Evolutionary conservation across 2,888 invertebrate genomes (phyloP).

Genomic region (Cenopis cana): DNA sequence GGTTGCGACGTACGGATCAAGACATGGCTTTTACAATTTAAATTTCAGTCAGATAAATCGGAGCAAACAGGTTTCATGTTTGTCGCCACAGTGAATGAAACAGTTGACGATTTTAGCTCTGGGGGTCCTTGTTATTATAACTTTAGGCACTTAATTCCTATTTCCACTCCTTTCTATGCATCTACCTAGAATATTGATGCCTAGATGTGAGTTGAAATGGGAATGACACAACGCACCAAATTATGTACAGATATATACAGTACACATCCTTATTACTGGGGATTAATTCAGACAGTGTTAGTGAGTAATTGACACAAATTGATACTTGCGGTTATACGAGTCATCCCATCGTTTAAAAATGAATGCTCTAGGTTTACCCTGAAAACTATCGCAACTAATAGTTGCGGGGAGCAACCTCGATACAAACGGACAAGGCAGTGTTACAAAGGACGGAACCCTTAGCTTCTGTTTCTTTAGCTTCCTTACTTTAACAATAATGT

Average conservation of each 20-base stretch:
- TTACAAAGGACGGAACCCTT: neutral
- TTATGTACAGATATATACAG: no score
- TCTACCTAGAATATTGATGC: no score
- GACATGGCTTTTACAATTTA: constrained; percentile 20
- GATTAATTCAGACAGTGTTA: neutral
- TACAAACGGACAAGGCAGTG: neutral
- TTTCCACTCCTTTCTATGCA: neutral
- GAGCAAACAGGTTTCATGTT: neutral
- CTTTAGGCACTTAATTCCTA: neutral
- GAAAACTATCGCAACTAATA: no score
- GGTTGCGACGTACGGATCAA: constrained; percentile 26
- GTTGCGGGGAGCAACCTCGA: no score
- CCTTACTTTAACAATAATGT: constrained; percentile 23
- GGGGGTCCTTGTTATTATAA: neutral
- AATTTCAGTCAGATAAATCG: neutral
- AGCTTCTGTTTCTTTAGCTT: constrained; percentile 13
- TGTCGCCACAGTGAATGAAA: neutral
- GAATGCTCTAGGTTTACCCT: no score
- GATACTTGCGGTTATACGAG: neutral
- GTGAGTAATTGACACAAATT: neutral
- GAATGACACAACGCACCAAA: no score
- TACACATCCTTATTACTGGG: no score
- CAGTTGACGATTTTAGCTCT: neutral
- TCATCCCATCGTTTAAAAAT: no score
- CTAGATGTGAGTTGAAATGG: no score